A percentile compares a stretch with the other conserved stretches of the same genome.
phyloP scores from a whole-genome alignment of 2,888 invertebrate genomes.

The Oscheius myriophilus region DNA sequence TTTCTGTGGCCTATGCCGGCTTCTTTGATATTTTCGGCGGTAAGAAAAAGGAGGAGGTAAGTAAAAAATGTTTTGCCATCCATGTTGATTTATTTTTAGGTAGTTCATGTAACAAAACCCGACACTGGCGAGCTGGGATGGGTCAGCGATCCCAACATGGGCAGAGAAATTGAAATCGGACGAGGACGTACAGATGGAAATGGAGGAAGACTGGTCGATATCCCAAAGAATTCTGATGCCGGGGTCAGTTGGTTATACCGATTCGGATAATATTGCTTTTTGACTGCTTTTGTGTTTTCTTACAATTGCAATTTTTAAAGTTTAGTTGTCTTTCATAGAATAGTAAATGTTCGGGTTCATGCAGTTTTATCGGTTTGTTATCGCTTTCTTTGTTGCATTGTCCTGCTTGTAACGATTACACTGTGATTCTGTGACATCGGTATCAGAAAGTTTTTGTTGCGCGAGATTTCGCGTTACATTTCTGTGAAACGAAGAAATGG shows the following conservation, averaged over 20 bases:
- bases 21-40: conserved; percentile 20
- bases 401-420: too few species aligned
- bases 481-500: too few species aligned
- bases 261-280: neutral
- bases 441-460: too few species aligned
- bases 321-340: neutral
- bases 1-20: neutral
- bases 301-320: neutral
- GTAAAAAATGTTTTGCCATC: neutral
- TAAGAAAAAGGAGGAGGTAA: conserved; percentile 7
- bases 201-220: conserved; percentile 19
- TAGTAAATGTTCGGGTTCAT: neutral
- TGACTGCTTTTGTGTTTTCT: too few species aligned
- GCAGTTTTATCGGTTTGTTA: too few species aligned
- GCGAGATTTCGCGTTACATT: too few species aligned
- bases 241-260: conserved; percentile 22
- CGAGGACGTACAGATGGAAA: conserved; percentile 1
- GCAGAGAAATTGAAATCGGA: neutral
- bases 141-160: conserved; percentile 12
- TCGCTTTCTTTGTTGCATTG: too few species aligned
- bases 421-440: too few species aligned
- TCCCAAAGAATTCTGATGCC: conserved; percentile 15
- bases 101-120: conserved; percentile 6
- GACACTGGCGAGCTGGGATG: conserved; percentile 16
- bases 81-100: conserved; percentile 3